phyloP scores from a whole-genome alignment of 2,888 invertebrate genomes.

The Sinhomidia bicolor region DNA sequence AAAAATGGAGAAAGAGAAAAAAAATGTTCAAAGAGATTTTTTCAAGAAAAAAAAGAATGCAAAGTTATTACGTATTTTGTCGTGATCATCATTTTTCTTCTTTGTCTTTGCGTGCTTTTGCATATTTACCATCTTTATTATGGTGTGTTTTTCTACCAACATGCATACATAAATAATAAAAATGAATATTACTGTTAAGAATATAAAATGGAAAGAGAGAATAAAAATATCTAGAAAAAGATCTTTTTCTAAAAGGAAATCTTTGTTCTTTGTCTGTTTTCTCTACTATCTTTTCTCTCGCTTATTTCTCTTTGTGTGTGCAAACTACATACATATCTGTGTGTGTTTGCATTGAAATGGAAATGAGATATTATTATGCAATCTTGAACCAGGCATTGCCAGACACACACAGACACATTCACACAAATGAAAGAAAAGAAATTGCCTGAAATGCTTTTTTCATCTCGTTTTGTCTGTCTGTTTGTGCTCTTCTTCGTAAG shows the following conservation, averaged over 20 bases:
- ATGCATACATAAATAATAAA: slow-evolving; percentile 29
- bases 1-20: not conserved
- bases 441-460: slow-evolving; percentile 44
- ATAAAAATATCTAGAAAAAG: slow-evolving; percentile 6
- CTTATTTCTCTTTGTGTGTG: slow-evolving; percentile 27
- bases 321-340: not conserved
- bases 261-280: slow-evolving; percentile 4
- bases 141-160: not conserved
- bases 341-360: slow-evolving; percentile 52
- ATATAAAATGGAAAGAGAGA: not conserved
- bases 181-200: no score
- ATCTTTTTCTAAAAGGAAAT: no score
- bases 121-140: slow-evolving; percentile 35
- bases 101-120: slow-evolving; percentile 16
- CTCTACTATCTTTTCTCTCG: not conserved
- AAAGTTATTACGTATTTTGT: not conserved
- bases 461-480: slow-evolving; percentile 1
- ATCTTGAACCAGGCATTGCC: slow-evolving; percentile 23
- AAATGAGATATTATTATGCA: slow-evolving; percentile 40
- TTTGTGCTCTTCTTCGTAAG: slow-evolving; percentile 37
- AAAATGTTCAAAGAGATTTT: not conserved
- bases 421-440: slow-evolving; percentile 21
- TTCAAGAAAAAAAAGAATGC: not conserved
- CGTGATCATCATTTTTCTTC: slow-evolving; percentile 23
- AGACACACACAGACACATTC: no score